A percentile compares a stretch with the other conserved stretches of the same genome.
Conservation (phyloP, 1,140 invertebrate genomes). For the Galendromus occidentalis region DNA sequence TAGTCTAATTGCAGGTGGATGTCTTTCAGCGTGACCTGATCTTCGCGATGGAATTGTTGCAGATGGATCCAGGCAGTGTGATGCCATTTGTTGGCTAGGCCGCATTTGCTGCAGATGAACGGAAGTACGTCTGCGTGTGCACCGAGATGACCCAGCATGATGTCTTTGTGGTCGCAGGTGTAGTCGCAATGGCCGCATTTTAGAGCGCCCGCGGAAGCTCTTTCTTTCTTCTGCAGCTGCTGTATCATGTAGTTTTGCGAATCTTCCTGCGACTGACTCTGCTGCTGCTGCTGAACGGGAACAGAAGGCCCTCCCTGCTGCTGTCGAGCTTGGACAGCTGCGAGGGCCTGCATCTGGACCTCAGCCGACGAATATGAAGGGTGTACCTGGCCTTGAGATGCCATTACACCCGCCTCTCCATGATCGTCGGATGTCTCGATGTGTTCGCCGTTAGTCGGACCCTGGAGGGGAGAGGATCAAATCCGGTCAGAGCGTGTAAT, state of each 20-base stretch:
- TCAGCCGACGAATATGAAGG: neutral
- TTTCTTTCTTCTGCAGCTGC: constrained; percentile 10
- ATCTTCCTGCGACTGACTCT: neutral
- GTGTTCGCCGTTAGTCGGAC: constrained; percentile 1
- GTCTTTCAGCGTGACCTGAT: constrained; percentile 7
- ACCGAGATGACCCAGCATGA: constrained; percentile 8
- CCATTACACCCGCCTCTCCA: neutral
- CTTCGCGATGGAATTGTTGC: constrained; percentile 11
- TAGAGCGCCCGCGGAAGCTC: neutral
- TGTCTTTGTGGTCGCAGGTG: constrained; percentile 10
- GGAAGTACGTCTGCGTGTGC: constrained; percentile 6
- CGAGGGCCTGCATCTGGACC: neutral
- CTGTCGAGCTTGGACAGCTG: neutral
- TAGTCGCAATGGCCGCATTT: constrained; percentile 8
- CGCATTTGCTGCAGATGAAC: constrained; percentile 11
- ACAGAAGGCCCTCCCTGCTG: neutral
- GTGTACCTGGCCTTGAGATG: neutral
- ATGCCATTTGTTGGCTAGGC: constrained; percentile 8
- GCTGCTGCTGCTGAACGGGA: neutral
- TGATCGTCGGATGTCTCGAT: constrained; percentile 11
- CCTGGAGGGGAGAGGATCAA: constrained; percentile 1
- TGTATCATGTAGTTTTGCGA: constrained; percentile 11
- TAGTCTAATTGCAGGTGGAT: constrained; percentile 8
- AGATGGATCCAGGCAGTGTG: constrained; percentile 8
- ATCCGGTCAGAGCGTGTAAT: too few species aligned